phyloP scores from a whole-genome alignment of 2,113 vertebrate genomes.

The Piprites chloris region DNA sequence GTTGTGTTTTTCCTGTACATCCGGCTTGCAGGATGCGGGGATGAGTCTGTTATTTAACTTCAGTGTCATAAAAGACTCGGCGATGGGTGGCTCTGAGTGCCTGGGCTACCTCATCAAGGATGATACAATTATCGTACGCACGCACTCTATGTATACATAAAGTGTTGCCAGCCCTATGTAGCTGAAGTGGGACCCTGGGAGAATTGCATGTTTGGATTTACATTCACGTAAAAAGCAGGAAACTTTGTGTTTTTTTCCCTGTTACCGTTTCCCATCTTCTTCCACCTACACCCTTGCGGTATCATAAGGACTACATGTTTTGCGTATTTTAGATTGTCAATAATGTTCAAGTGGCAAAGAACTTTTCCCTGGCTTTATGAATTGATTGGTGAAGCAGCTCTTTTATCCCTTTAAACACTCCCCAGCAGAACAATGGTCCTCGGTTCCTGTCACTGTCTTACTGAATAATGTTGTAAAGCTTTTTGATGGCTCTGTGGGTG shows the following conservation, averaged over 20 bases:
- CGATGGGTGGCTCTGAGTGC: neutral
- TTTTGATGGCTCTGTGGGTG: neutral
- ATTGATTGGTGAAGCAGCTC: neutral
- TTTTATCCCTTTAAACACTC: neutral
- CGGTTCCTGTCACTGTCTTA: neutral
- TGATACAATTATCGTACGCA: accelerated
- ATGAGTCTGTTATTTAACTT: neutral
- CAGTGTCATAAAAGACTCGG: neutral
- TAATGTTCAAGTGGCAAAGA: neutral
- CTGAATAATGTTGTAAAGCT: neutral
- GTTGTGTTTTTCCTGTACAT: neutral
- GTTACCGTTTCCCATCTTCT: neutral
- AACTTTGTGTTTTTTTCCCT: neutral
- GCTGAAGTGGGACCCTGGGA: neutral
- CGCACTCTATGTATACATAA: accelerated
- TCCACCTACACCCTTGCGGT: neutral
- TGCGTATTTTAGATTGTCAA: neutral
- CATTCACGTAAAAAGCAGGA: neutral
- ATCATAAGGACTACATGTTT: neutral
- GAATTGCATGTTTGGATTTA: neutral
- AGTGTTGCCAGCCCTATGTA: neutral
- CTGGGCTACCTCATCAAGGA: neutral
- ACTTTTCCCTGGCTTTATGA: neutral
- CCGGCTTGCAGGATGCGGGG: neutral
- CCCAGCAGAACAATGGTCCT: neutral